These are phyloP conservation scores for Eristalinus aeneus DNA, from an alignment of 2,888 invertebrate genomes.

Conservation along the genomic window DNA sequence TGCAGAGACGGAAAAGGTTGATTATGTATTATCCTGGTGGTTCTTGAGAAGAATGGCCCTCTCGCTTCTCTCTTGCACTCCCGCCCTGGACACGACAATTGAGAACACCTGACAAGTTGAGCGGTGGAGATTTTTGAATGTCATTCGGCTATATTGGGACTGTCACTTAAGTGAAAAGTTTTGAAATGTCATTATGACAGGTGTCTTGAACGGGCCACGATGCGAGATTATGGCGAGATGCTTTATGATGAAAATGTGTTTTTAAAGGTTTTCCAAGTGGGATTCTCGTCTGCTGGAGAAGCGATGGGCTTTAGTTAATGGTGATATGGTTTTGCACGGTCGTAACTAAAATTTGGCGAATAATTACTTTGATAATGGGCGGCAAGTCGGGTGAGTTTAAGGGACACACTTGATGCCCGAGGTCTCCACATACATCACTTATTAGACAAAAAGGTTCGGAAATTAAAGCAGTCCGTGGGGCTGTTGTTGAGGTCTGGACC, in stretches of 20 bases:
- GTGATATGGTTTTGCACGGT: neutral
- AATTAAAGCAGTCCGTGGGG: too few relatives aligned
- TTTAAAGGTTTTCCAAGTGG: neutral
- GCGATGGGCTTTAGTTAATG: neutral
- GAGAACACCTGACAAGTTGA: neutral
- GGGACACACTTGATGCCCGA: too few relatives aligned
- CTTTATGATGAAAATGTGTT: neutral
- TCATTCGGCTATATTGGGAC: neutral
- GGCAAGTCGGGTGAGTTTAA: too few relatives aligned
- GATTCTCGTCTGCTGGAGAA: neutral
- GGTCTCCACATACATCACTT: too few relatives aligned
- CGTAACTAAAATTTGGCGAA: too few relatives aligned
- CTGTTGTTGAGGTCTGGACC: too few relatives aligned
- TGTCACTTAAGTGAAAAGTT: neutral
- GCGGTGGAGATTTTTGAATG: slow-evolving; percentile 12
- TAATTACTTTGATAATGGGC: too few relatives aligned
- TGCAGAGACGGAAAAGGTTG: slow-evolving; percentile 25
- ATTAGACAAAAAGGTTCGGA: too few relatives aligned
- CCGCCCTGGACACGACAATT: neutral
- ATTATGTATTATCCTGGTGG: slow-evolving; percentile 18
- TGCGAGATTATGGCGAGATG: neutral
- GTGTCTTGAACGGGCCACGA: neutral
- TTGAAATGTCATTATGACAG: neutral
- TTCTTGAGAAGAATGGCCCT: neutral
- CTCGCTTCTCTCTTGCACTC: neutral